Conservation (phyloP, 2,113 vertebrate genomes). For the Dromas ardeola region DNA sequence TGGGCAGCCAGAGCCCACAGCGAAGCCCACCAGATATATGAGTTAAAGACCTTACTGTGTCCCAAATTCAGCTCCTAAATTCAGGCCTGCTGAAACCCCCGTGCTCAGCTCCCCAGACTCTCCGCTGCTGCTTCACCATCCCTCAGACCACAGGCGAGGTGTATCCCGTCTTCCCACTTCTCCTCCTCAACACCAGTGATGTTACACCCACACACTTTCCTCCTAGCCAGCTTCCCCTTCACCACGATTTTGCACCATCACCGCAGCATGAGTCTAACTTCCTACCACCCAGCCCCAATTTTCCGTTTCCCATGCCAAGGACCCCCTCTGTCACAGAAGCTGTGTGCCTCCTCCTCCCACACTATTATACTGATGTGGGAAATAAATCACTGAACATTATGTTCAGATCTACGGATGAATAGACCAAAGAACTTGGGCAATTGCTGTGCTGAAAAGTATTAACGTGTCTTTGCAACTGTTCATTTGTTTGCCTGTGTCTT, state of each 20-base stretch:
- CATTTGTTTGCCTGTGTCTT: neutral
- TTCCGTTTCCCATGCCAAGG: neutral
- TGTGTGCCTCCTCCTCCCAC: neutral
- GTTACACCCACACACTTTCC: neutral
- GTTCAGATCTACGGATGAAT: neutral
- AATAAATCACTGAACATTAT: neutral
- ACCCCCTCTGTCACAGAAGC: neutral
- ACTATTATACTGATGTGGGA: neutral
- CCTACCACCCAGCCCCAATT: neutral
- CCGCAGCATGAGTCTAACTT: neutral
- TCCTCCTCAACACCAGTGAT: neutral
- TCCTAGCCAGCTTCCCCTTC: neutral
- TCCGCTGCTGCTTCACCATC: neutral
- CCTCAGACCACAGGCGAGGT: neutral
- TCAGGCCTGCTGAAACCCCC: neutral
- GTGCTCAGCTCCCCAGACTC: neutral
- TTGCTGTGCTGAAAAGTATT: neutral
- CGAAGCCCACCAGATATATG: neutral
- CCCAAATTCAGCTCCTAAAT: neutral
- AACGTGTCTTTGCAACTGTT: neutral
- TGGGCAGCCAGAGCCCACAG: neutral
- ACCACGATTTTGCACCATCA: neutral
- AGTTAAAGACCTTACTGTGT: neutral
- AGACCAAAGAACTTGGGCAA: neutral
- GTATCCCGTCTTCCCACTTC: neutral